Base-by-base conservation (phyloP, 2,888 invertebrate species). In the Agrilus cyanescens region DNA sequence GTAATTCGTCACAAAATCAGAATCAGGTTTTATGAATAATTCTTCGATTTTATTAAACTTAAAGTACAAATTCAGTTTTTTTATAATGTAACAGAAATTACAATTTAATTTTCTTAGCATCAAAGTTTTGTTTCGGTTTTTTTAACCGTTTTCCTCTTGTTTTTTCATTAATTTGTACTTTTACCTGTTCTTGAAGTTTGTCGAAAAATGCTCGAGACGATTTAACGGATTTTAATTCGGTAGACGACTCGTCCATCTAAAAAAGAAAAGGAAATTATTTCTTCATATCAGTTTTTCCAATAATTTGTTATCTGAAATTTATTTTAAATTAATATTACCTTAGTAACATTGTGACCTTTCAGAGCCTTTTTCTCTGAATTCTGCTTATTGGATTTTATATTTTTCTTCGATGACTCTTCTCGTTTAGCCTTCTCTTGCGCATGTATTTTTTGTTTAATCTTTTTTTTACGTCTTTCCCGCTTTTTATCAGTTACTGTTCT, bases 171-270 rank as follows among this genome's bases (percentile, higher is more conserved):
- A 75, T 70, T 29, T 72, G 70, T 46, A 66, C 64, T 12, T 69
- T 64, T 0, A 77, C 77, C 58, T 87, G 78, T 54, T 91, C 86
- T 62, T 93, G 87, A 5, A 94, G 68, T 60, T 87, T 82, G 38
- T 76, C 77, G 69, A 94, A 94, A 75, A 94, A 93, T 0, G 85
- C 78, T 54, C 81, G 84, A 0, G 87, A 87, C 0, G 85, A 84
- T 59, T 80, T 84, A 10, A 80, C 57, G 31, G 70, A 61, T 50
- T 73, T 73, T 29, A 67, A 63, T 46, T 69, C 70, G 16, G 59
- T 58, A 15, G 65, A 4, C 4, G 25, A 60, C 47, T 68, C 68
- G 12, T 69, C 63, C 62, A 72, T 65, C 66, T 71, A 50, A 46
- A 62, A 59, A 48, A 51, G 51, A 50, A 32, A 14, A 36, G 2